These are phyloP conservation scores for Dryocosmus kuriphilus DNA, from an alignment of 2,888 invertebrate species.

Conservation along the genomic window DNA sequence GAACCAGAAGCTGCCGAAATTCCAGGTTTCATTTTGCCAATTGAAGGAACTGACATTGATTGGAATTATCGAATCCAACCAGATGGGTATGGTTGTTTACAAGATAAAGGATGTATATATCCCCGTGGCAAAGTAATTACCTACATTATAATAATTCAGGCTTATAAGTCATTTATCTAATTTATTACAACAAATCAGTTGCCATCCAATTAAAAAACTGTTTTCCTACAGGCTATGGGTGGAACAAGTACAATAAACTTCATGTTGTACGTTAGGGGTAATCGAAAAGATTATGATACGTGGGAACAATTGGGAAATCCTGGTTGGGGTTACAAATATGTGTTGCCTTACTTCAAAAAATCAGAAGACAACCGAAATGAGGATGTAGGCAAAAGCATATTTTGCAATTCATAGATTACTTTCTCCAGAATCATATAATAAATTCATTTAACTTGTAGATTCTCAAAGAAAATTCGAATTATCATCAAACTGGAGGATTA, in stretches of 20 bases:
- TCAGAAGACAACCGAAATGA: neutral
- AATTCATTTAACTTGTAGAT: constrained; percentile 51
- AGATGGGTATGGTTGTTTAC: constrained; percentile 80
- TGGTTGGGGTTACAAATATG: constrained; percentile 43
- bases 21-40: constrained; percentile 83
- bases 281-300: no score
- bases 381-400: neutral
- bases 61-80: constrained; percentile 84
- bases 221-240: constrained; percentile 37
- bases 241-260: constrained; percentile 43
- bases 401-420: neutral
- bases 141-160: neutral
- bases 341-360: neutral
- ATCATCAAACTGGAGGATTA: no score
- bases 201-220: neutral
- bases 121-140: constrained; percentile 78
- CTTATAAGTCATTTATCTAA: no score
- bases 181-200: neutral
- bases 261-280: constrained; percentile 41
- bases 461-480: constrained; percentile 73
- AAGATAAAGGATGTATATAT: constrained; percentile 82
- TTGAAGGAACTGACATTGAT: constrained; percentile 85
- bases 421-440: neutral
- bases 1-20: constrained; percentile 88
- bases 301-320: constrained; percentile 41